phyloP scores from a whole-genome alignment of 2,113 vertebrate species.

The Monopterus albus region DNA sequence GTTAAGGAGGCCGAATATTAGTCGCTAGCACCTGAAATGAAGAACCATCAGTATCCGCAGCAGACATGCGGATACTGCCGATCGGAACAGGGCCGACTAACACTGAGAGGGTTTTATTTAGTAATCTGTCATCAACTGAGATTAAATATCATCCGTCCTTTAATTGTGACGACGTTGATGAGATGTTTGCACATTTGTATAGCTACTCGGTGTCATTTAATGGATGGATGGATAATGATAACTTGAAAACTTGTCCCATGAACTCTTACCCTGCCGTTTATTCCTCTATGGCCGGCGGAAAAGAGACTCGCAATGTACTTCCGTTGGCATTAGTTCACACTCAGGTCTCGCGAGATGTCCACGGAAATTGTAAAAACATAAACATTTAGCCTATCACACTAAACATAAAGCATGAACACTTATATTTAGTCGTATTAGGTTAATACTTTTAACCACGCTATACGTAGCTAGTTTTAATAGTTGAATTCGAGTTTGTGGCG shows the following conservation, averaged over 20 bases:
- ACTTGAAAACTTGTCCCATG: slow-evolving; percentile 7
- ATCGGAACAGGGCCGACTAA: neutral
- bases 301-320: slow-evolving; percentile 80
- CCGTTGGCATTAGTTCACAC: slow-evolving; percentile 77
- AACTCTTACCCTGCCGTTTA: slow-evolving; percentile 83
- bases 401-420: neutral
- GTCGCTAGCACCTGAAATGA: neutral
- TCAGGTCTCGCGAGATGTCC: slow-evolving; percentile 80
- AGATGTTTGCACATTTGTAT: neutral
- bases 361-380: accelerated
- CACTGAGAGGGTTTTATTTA: neutral
- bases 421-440: accelerated
- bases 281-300: slow-evolving; percentile 86
- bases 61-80: slow-evolving; percentile 62
- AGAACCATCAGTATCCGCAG: neutral
- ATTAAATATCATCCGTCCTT: slow-evolving; percentile 22
- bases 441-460: neutral
- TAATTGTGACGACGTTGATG: neutral
- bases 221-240: slow-evolving; percentile 84
- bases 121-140: slow-evolving; percentile 1
- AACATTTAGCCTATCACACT: neutral
- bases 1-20: accelerated
- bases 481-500: too few relatives aligned
- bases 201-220: neutral
- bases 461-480: neutral